Conservation (phyloP, 2,888 invertebrate species). For the Yponomeuta evonymella region DNA sequence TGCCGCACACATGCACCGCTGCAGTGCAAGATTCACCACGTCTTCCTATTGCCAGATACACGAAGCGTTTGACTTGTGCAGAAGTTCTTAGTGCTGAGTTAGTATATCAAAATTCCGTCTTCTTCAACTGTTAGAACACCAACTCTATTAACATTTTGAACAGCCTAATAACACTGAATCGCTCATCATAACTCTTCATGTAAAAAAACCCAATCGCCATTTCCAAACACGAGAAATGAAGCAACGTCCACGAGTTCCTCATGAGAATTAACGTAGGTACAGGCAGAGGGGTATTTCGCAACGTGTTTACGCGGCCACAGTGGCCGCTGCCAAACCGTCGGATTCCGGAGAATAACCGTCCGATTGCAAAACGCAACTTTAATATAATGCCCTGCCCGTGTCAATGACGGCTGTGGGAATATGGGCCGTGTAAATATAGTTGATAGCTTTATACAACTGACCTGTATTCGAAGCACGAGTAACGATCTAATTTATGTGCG, state of each 20-base stretch:
- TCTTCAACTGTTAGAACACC: too few relatives aligned
- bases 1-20: slow-evolving; percentile 13
- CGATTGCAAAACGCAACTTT: slow-evolving; percentile 49
- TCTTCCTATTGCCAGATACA: slow-evolving; percentile 22
- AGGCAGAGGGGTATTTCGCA: slow-evolving; percentile 42
- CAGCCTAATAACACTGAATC: too few relatives aligned
- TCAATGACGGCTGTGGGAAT: slow-evolving; percentile 58
- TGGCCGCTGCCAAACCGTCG: slow-evolving; percentile 51
- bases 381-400: slow-evolving; percentile 30
- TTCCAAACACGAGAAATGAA: neutral
- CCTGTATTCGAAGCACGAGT: neutral
- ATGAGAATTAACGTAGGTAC: neutral
- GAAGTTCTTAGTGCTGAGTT: neutral
- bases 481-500: neutral
- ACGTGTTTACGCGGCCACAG: slow-evolving; percentile 52
- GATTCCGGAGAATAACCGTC: slow-evolving; percentile 44
- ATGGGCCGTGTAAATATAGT: slow-evolving; percentile 55
- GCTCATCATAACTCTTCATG: too few relatives aligned
- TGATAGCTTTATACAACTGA: slow-evolving; percentile 35
- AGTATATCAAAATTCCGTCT: too few relatives aligned
- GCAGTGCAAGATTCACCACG: slow-evolving; percentile 6
- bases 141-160: too few relatives aligned
- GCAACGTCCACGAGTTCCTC: neutral
- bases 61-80: slow-evolving; percentile 30
- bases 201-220: neutral